These are phyloP conservation scores for Aptenodytes forsteri DNA, from an alignment of 2,113 vertebrate species.

Conservation along the genomic window DNA sequence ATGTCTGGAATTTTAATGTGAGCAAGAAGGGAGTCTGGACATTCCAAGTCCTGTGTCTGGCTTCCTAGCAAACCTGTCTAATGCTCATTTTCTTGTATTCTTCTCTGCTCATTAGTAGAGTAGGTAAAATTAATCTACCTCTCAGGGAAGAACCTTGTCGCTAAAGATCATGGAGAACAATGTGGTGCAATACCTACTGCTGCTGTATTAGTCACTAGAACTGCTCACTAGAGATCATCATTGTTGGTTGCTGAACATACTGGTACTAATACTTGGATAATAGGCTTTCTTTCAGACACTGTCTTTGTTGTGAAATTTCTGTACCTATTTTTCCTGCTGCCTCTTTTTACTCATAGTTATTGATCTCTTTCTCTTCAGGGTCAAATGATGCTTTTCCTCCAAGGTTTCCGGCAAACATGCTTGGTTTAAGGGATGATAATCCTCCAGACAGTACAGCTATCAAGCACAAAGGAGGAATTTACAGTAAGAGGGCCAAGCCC, in stretches of 20 bases:
- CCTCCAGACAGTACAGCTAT: conserved; percentile 19
- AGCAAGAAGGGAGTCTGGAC: neutral
- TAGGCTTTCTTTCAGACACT: neutral
- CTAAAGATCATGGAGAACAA: neutral
- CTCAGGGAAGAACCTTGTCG: neutral
- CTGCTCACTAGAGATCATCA: neutral
- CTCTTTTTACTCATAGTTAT: neutral
- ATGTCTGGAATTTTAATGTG: neutral
- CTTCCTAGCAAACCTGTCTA: neutral
- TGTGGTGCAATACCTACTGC: neutral
- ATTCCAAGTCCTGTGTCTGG: neutral
- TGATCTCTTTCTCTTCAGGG: conserved; percentile 66
- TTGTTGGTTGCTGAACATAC: neutral
- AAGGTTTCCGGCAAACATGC: conserved; percentile 61
- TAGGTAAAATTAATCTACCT: neutral
- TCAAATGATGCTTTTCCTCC: conserved; percentile 83
- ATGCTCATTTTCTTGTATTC: neutral
- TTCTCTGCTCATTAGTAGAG: neutral
- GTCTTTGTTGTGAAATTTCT: neutral
- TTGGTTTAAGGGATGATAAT: conserved; percentile 57
- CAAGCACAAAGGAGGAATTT: conserved; percentile 76
- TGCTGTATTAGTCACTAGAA: neutral
- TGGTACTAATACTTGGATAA: neutral
- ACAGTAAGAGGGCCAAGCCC: conserved; percentile 68
- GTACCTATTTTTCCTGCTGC: neutral